Percentiles rank a stretch among this genome's conserved stretches.
Conservation (phyloP, 2,113 vertebrate genomes). For the Gopherus evgoodei region DNA sequence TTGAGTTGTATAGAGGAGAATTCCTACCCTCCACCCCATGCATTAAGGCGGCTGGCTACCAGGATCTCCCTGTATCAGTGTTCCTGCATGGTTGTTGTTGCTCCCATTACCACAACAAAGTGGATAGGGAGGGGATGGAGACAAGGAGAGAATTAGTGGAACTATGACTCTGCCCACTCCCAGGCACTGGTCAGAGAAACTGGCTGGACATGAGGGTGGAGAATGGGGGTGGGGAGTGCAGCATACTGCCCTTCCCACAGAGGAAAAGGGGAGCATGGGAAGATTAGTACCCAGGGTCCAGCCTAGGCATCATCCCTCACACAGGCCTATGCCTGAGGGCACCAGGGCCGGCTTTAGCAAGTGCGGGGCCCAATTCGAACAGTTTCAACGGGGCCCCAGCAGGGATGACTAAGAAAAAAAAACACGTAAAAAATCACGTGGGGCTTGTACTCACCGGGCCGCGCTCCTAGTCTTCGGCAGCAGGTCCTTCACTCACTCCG, state of each 20-base stretch:
- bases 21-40: not conserved
- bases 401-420: too few relatives aligned
- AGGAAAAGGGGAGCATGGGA: not conserved
- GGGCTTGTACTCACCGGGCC: too few relatives aligned
- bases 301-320: not conserved
- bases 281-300: not conserved
- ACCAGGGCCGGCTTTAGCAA: too few relatives aligned
- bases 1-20: not conserved
- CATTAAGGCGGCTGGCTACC: not conserved
- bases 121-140: not conserved
- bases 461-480: too few relatives aligned
- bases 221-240: accelerated
- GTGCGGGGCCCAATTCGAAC: too few relatives aligned
- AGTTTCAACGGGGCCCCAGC: too few relatives aligned
- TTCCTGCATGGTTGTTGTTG: not conserved
- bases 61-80: not conserved
- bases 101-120: not conserved
- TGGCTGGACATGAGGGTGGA: not conserved
- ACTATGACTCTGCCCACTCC: not conserved
- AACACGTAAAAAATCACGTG: too few relatives aligned
- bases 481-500: too few relatives aligned
- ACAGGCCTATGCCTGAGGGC: not conserved
- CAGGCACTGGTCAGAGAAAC: not conserved
- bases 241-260: not conserved
- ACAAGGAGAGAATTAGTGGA: not conserved